A percentile compares a stretch with the other conserved stretches of the same genome.
phyloP scores from a whole-genome alignment of 2,797 vertebrate genomes.

The Cephalopachus bancanus region DNA sequence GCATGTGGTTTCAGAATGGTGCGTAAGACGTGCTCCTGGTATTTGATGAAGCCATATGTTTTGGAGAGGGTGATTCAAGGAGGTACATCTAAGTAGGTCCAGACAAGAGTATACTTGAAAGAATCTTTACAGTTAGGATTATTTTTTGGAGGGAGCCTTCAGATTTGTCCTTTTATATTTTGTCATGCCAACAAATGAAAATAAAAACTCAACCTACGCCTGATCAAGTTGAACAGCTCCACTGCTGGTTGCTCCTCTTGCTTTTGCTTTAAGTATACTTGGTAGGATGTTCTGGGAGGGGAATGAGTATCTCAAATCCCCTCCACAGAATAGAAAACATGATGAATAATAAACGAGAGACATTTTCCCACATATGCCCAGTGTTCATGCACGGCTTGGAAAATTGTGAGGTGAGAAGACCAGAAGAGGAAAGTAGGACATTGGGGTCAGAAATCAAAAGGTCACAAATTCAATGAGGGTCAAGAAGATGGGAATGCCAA shows the following conservation, averaged over 20 bases:
- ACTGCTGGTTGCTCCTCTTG: background rate
- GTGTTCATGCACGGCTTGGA: background rate
- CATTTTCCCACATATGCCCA: background rate
- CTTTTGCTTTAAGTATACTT: background rate
- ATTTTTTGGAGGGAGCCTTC: background rate
- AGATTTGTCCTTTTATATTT: background rate
- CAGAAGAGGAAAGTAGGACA: background rate
- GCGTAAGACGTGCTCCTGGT: background rate
- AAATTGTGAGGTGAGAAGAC: background rate
- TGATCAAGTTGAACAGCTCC: background rate
- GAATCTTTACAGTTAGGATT: background rate
- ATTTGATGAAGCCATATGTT: conserved; percentile 32
- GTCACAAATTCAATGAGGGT: background rate
- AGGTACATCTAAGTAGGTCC: conserved; percentile 6
- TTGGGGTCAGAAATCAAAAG: background rate
- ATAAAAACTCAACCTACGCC: background rate
- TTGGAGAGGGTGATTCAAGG: conserved; percentile 57
- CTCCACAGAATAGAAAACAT: background rate
- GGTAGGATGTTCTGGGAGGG: background rate
- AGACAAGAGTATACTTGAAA: background rate
- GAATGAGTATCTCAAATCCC: background rate
- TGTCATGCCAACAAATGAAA: conserved; percentile 22
- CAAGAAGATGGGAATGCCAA: background rate
- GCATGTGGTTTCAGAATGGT: conserved; percentile 65
- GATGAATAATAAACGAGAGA: background rate